Evolutionary conservation across 2,113 vertebrate genomes (phyloP).

Genomic region (Leptobrachium ailaonicum): DNA sequence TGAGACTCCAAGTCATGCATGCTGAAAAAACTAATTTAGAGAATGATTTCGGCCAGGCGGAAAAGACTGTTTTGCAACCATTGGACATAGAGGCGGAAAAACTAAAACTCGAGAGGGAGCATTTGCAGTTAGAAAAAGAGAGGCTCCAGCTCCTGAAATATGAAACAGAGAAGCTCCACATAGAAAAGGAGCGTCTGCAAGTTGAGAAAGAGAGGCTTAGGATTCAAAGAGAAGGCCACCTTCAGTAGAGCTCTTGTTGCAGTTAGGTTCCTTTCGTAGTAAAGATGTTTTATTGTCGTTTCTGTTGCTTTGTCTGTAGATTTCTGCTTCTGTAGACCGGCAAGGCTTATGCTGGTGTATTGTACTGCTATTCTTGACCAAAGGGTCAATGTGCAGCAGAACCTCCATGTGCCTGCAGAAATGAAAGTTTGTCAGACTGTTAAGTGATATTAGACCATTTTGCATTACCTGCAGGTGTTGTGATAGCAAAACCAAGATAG

Average conservation of each 20-base stretch:
- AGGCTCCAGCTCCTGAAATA: constrained; percentile 90
- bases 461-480: constrained; percentile 13
- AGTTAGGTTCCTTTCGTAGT: constrained; percentile 26
- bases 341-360: constrained; percentile 24
- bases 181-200: constrained; percentile 88
- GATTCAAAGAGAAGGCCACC: constrained; percentile 83
- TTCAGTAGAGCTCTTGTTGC: constrained; percentile 62
- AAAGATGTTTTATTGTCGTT: constrained; percentile 24
- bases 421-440: constrained; percentile 22
- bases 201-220: constrained; percentile 90
- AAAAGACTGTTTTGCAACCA: constrained; percentile 70
- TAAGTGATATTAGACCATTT: constrained; percentile 24
- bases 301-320: constrained; percentile 38
- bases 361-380: constrained; percentile 26
- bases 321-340: constrained; percentile 38
- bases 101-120: constrained; percentile 87
- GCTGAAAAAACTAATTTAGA: constrained; percentile 71
- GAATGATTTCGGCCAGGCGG: constrained; percentile 65
- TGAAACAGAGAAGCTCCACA: constrained; percentile 86
- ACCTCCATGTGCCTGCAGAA: constrained; percentile 23
- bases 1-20: constrained; percentile 74
- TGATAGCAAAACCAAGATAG: constrained; percentile 5
- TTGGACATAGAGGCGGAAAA: constrained; percentile 85
- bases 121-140: constrained; percentile 87
- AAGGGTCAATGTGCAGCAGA: constrained; percentile 18